Percentiles rank a stretch among this genome's conserved stretches.
These are phyloP conservation scores for Cantharis flavilabris DNA, from an alignment of 2,888 invertebrate species.

Conservation along the genomic window DNA sequence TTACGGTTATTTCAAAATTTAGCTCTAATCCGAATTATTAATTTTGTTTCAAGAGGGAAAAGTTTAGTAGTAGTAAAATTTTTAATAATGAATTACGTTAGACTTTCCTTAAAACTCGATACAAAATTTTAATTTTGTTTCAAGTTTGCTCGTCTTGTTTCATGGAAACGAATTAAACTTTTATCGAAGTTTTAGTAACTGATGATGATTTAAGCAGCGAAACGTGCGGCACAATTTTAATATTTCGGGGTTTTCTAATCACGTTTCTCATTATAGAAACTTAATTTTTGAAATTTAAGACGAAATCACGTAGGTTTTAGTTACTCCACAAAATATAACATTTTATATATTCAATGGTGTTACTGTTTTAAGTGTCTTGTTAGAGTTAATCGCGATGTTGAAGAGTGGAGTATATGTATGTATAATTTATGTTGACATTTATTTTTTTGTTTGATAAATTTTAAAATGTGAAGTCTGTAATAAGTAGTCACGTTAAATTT, in stretches of 20 bases:
- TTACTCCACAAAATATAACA: not conserved
- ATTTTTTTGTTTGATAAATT: conserved; percentile 13
- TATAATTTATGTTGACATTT: conserved; percentile 14
- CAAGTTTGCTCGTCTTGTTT: not conserved
- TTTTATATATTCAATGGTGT: not conserved
- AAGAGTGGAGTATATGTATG: conserved; percentile 8
- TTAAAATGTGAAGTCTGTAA: conserved; percentile 1
- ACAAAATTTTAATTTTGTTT: not conserved
- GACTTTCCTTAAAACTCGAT: not conserved
- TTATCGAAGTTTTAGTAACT: not conserved
- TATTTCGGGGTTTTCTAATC: not conserved
- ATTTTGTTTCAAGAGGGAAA: not conserved
- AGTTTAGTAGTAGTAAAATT: not conserved
- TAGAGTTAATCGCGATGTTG: conserved; percentile 8
- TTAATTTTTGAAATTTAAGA: not conserved
- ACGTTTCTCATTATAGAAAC: not conserved
- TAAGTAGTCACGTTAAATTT: not conserved
- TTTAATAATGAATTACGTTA: not conserved
- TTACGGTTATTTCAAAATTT: not conserved
- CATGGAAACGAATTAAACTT: not conserved
- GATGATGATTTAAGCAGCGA: not conserved
- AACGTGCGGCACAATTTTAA: not conserved
- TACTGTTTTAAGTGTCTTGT: conserved; percentile 13
- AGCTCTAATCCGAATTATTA: not conserved
- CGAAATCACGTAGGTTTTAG: not conserved